phyloP scores from a whole-genome alignment of 2,113 vertebrate species.

The Oceanodroma tethys region DNA sequence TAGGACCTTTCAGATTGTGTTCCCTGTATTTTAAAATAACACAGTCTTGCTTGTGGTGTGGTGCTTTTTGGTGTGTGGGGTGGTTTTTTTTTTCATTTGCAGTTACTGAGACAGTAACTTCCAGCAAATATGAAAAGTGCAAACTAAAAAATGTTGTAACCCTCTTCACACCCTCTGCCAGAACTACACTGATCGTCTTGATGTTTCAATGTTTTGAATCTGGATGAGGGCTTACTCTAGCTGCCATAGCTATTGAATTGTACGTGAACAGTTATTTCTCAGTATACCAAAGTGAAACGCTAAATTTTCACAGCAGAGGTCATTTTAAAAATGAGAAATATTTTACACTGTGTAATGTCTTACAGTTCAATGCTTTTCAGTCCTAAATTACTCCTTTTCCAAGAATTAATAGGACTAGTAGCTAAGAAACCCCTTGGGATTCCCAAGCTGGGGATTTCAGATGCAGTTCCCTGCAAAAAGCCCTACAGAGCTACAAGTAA shows the following conservation, averaged over 20 bases:
- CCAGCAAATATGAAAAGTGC: not conserved
- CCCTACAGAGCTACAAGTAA: not conserved
- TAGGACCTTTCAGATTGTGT: not conserved
- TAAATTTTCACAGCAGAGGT: not conserved
- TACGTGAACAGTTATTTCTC: not conserved
- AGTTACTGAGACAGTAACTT: not conserved
- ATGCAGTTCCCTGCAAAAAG: not conserved
- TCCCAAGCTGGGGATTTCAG: constrained; percentile 23
- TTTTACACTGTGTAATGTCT: not conserved
- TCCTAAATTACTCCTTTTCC: not conserved
- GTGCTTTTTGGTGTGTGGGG: not conserved
- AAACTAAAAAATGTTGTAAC: not conserved
- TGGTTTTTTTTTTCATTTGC: not conserved
- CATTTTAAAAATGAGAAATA: not conserved
- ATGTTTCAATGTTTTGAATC: not conserved
- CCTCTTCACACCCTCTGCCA: not conserved
- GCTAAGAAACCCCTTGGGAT: constrained; percentile 3
- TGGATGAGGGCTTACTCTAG: not conserved
- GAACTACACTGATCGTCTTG: not conserved
- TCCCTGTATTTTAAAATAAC: not conserved
- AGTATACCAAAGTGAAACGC: not conserved
- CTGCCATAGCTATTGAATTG: not conserved
- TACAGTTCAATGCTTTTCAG: not conserved
- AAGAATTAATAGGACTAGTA: not conserved
- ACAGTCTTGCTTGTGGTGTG: fast-evolving